These are phyloP conservation scores for Crocuta crocuta DNA, from an alignment of 2,113 vertebrate genomes.

Conservation along the genomic window DNA sequence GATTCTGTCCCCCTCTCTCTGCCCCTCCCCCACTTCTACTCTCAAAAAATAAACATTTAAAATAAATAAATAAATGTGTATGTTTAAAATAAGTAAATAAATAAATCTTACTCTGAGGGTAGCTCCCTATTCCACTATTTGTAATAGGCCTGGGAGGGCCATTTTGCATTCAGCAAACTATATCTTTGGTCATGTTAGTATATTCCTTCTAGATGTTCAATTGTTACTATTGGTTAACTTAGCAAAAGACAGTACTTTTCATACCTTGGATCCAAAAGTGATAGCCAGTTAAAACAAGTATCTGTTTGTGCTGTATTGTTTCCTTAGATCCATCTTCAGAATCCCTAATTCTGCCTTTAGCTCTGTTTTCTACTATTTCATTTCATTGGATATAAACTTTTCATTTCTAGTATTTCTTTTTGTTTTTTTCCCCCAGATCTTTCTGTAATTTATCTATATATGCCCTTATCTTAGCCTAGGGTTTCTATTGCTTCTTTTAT, in stretches of 20 bases:
- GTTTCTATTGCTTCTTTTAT: not conserved
- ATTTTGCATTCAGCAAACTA: constrained; percentile 1
- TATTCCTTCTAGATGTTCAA: not conserved
- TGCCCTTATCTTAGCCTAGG: not conserved
- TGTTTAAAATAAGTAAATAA: too few relatives aligned
- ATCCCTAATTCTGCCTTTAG: not conserved
- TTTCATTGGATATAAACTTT: not conserved
- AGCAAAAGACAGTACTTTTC: constrained; percentile 14
- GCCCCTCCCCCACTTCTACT: too few relatives aligned
- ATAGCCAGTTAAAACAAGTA: constrained; percentile 6
- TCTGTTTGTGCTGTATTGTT: not conserved
- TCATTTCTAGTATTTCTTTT: not conserved
- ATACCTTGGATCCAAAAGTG: not conserved
- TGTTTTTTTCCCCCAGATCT: not conserved
- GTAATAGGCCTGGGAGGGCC: not conserved
- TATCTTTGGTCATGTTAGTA: not conserved
- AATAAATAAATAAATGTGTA: too few relatives aligned
- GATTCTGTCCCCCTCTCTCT: too few relatives aligned
- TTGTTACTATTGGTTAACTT: constrained; percentile 3
- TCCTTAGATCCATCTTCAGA: not conserved
- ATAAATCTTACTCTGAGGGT: not conserved
- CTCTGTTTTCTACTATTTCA: constrained; percentile 24
- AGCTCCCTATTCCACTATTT: not conserved
- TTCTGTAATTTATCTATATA: not conserved
- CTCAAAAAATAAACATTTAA: too few relatives aligned